Evolutionary conservation across 1,140 invertebrate species (phyloP).

Genomic region (Periplaneta americana): DNA sequence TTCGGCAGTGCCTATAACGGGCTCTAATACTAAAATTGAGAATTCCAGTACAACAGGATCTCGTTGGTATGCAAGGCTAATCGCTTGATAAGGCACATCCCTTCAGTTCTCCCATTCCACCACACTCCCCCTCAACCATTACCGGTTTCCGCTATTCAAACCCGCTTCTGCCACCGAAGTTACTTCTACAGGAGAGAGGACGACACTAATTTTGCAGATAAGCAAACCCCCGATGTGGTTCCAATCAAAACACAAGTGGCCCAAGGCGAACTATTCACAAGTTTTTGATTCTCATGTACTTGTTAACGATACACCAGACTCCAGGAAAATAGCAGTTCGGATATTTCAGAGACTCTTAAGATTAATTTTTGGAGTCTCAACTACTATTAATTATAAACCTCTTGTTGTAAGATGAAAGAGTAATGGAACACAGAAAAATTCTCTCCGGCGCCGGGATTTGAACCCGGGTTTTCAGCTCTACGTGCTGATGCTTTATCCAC

Average conservation of each 20-base stretch:
- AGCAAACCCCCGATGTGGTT: background rate
- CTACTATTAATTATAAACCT: no score
- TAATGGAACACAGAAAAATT: no score
- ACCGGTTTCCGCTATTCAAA: background rate
- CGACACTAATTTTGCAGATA: background rate
- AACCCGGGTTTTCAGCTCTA: no score
- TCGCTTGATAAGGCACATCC: background rate
- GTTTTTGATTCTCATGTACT: no score
- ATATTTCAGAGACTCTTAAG: no score
- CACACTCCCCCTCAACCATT: background rate
- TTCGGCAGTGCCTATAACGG: background rate
- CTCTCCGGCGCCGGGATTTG: no score
- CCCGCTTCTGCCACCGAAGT: background rate
- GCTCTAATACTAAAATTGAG: background rate
- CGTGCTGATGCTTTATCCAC: no score
- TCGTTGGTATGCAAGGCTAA: background rate
- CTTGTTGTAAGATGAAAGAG: no score
- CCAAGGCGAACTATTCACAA: background rate
- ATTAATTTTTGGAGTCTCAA: no score
- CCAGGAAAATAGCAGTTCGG: no score
- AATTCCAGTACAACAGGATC: background rate
- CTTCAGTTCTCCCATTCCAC: background rate
- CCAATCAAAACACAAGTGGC: background rate
- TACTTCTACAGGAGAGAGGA: background rate
- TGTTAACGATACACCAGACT: no score